phyloP scores from a whole-genome alignment of 2,797 vertebrate genomes.

The Bradypodion ventrale region DNA sequence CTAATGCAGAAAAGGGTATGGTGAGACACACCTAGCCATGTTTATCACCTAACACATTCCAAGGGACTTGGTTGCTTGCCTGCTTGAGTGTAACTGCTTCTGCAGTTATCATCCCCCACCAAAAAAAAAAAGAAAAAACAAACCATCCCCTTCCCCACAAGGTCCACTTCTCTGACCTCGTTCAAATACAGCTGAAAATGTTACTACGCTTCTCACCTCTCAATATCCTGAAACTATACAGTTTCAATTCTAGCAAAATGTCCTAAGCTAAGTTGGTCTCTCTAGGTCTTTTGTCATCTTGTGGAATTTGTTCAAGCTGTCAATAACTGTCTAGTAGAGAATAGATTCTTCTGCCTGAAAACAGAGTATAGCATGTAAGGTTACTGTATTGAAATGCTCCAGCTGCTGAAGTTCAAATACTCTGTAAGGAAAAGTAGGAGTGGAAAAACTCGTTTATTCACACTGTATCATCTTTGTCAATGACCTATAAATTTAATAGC shows the following conservation, averaged over 20 bases:
- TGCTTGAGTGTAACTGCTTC: neutral
- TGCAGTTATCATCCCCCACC: neutral
- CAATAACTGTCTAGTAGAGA: neutral
- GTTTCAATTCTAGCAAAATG: constrained; percentile 41
- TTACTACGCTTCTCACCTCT: constrained; percentile 36
- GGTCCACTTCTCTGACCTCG: neutral
- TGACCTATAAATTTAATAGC: neutral
- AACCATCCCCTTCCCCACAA: neutral
- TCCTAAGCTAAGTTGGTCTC: constrained; percentile 47
- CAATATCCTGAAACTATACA: constrained; percentile 34
- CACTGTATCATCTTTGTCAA: constrained; percentile 28
- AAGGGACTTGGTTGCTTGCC: neutral
- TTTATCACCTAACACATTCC: too few relatives aligned
- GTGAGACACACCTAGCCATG: too few relatives aligned
- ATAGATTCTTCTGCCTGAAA: neutral
- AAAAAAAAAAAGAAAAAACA: too few relatives aligned
- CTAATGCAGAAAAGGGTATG: too few relatives aligned
- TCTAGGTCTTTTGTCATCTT: constrained; percentile 49
- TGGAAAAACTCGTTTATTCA: fast-evolving
- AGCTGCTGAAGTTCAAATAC: neutral
- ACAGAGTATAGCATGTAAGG: constrained; percentile 37
- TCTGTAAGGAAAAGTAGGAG: constrained; percentile 32
- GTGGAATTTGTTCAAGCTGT: constrained; percentile 58
- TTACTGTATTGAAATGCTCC: constrained; percentile 56
- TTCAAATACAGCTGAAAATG: neutral